Percentiles rank a stretch among this genome's conserved stretches.
Conservation (phyloP, 2,113 vertebrate genomes). For the Nansenia antarctica region DNA sequence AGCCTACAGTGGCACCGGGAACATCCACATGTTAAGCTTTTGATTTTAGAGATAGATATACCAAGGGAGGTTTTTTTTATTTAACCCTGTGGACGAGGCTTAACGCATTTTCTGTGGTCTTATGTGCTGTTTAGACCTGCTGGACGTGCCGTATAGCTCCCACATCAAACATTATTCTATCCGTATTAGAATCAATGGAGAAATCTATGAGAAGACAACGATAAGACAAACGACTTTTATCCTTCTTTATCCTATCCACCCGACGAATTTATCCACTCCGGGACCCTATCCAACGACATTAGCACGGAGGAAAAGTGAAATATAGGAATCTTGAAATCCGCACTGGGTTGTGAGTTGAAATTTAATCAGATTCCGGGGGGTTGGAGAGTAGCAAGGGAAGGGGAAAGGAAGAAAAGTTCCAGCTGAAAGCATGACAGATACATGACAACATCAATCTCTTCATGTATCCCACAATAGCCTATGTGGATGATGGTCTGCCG, state of each 20-base stretch:
- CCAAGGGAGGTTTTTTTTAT: not conserved
- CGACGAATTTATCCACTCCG: constrained; percentile 13
- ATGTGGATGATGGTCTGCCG: constrained; percentile 33
- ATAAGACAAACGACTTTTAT: constrained; percentile 42
- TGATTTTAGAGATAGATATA: not conserved
- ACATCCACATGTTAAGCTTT: not conserved
- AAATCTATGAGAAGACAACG: constrained; percentile 19
- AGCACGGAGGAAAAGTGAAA: constrained; percentile 31
- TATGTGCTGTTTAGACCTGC: constrained; percentile 11
- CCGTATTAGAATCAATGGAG: constrained; percentile 22
- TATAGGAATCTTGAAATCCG: constrained; percentile 79
- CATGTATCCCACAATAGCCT: constrained; percentile 12
- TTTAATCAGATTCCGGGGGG: constrained; percentile 84
- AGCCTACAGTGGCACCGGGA: not conserved
- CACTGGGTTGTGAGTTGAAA: constrained; percentile 95
- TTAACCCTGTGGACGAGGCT: not conserved
- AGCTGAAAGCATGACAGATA: constrained; percentile 36
- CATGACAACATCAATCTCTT: constrained; percentile 33
- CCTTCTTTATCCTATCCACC: not conserved
- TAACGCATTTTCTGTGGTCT: not conserved
- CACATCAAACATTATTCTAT: constrained; percentile 9
- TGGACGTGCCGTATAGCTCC: constrained; percentile 27
- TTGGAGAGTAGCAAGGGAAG: constrained; percentile 42
- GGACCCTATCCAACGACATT: constrained; percentile 31
- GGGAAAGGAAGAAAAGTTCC: constrained; percentile 62